Conservation (phyloP, 2,888 invertebrate species). For the Harmothoe impar region DNA sequence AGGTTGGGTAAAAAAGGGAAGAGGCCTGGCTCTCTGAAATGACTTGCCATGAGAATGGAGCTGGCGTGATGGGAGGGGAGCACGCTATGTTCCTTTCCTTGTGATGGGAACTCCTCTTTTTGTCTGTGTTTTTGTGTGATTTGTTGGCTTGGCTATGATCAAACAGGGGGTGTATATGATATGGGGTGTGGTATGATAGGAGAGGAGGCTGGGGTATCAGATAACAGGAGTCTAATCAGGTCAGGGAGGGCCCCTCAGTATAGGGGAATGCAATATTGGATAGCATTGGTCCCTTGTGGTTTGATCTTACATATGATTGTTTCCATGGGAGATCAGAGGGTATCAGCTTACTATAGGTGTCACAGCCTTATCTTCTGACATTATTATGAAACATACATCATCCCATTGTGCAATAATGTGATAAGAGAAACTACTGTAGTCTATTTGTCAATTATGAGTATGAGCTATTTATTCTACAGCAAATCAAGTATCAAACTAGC, state of each 20-base stretch:
- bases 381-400: too few species aligned
- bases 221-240: background rate
- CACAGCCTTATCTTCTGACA: too few species aligned
- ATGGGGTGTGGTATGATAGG: background rate
- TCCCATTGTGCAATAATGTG: too few species aligned
- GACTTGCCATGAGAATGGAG: constrained; percentile 2
- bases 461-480: too few species aligned
- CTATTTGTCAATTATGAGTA: too few species aligned
- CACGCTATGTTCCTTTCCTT: constrained; percentile 3
- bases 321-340: too few species aligned
- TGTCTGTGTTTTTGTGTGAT: background rate
- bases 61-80: background rate
- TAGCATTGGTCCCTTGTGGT: background rate
- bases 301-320: too few species aligned
- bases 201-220: background rate
- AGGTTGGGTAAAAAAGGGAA: background rate
- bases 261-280: background rate
- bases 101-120: background rate
- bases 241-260: background rate
- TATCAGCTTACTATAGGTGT: too few species aligned
- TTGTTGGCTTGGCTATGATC: background rate
- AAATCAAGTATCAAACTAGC: too few species aligned
- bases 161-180: background rate
- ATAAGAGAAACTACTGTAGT: too few species aligned
- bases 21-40: constrained; percentile 15